Evolutionary conservation across 2,797 vertebrate genomes (phyloP).

Genomic region (Streptopelia turtur): DNA sequence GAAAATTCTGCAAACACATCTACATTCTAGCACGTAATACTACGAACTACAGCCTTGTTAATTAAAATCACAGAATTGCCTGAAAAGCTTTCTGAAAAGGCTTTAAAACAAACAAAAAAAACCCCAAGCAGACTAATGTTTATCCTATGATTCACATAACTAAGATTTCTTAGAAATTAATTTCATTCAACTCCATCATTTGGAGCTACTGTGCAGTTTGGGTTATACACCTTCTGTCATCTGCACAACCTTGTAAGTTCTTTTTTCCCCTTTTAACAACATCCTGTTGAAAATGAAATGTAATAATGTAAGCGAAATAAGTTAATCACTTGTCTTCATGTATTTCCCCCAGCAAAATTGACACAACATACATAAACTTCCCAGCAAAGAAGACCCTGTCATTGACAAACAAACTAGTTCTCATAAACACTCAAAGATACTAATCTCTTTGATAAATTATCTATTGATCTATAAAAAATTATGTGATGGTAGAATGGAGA

Average conservation of each 20-base stretch:
- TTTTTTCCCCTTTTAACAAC: background rate
- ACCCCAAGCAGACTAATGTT: background rate
- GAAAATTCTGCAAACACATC: background rate
- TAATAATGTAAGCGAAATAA: background rate
- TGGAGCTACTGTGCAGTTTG: background rate
- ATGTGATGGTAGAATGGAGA: background rate
- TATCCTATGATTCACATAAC: background rate
- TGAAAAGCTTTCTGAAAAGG: background rate
- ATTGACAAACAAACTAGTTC: background rate
- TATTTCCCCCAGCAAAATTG: background rate
- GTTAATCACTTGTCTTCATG: background rate
- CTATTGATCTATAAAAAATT: background rate
- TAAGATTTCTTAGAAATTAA: background rate
- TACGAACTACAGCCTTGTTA: background rate
- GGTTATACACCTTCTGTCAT: rapidly evolving
- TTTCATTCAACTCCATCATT: background rate
- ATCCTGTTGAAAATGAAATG: background rate
- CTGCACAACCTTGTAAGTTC: background rate
- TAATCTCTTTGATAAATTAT: background rate
- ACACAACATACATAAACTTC: background rate
- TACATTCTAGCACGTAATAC: background rate
- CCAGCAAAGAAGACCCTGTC: background rate
- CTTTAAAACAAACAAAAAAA: background rate
- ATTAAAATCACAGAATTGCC: background rate
- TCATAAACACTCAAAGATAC: background rate